Percentiles rank a stretch among this genome's conserved stretches.
phyloP scores from a whole-genome alignment of 2,113 vertebrate genomes.

The Stictonetta naevosa region DNA sequence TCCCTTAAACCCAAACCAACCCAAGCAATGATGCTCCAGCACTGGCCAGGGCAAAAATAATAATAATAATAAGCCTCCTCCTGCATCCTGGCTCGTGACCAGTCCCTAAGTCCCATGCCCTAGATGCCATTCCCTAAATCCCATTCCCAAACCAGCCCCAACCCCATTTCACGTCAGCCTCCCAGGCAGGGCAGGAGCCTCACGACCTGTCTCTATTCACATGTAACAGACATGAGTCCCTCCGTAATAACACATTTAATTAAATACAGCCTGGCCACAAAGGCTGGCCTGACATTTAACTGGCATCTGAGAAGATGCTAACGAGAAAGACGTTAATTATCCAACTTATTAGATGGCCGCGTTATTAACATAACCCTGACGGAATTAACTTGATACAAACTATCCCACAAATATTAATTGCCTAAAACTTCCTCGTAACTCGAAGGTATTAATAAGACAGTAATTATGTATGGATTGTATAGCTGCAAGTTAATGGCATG shows the following conservation, averaged over 20 bases:
- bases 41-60: neutral
- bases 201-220: rapidly evolving
- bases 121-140: neutral
- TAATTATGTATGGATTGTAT: conserved; percentile 69
- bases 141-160: neutral
- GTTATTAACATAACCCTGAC: conserved; percentile 67
- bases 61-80: neutral
- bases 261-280: neutral
- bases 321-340: conserved; percentile 62
- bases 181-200: neutral
- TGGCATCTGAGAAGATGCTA: conserved; percentile 39
- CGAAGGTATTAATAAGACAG: conserved; percentile 64
- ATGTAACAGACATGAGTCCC: neutral
- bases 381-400: conserved; percentile 63
- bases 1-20: neutral
- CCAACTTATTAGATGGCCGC: conserved; percentile 54
- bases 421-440: conserved; percentile 61
- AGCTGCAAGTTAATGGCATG: conserved; percentile 65
- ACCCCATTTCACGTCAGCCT: neutral
- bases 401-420: conserved; percentile 71
- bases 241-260: neutral
- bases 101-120: neutral
- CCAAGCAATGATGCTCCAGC: rapidly evolving
- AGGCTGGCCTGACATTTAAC: neutral
- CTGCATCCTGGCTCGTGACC: neutral